Evolutionary conservation across 1,140 invertebrate species (phyloP).

Genomic region (Scaptomyza pallida): DNA sequence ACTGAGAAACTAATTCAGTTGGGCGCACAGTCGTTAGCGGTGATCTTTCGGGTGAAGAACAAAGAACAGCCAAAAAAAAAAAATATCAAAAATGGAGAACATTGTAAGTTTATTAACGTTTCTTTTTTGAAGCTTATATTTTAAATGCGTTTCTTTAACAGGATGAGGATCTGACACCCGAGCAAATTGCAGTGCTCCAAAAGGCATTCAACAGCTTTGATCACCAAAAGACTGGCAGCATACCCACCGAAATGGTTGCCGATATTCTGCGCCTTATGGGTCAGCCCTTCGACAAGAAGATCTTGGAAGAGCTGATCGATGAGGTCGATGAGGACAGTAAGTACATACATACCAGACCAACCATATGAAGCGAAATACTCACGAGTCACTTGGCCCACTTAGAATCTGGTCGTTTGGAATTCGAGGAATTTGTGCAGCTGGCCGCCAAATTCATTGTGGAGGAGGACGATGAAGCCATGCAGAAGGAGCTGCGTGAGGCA

Average conservation of each 20-base stretch:
- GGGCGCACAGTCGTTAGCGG: conserved; percentile 59
- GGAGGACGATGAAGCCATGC: conserved; percentile 96
- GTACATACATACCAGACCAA: conserved; percentile 73
- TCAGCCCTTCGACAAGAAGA: conserved; percentile 97
- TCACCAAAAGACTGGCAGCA: conserved; percentile 95
- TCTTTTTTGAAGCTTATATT: not conserved
- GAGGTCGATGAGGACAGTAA: conserved; percentile 98
- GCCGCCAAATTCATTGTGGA: conserved; percentile 97
- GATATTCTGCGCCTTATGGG: conserved; percentile 97
- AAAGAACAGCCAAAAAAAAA: conserved; percentile 19
- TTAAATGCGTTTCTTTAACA: conserved; percentile 54
- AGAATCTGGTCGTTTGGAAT: conserved; percentile 97
- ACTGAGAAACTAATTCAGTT: conserved; percentile 64
- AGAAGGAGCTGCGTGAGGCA: conserved; percentile 96
- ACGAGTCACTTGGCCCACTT: conserved; percentile 2
- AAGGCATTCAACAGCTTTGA: conserved; percentile 99
- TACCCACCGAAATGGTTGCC: conserved; percentile 96
- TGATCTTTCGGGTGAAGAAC: conserved; percentile 74
- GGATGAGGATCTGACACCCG: conserved; percentile 87
- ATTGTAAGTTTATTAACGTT: conserved; percentile 48
- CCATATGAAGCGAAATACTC: conserved; percentile 2
- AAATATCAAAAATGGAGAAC: conserved; percentile 58
- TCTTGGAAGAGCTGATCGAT: conserved; percentile 96
- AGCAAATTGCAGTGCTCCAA: conserved; percentile 91
- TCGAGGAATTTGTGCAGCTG: conserved; percentile 96